A percentile compares a stretch with the other conserved stretches of the same genome.
Conservation (phyloP, 1,140 invertebrate genomes). For the Drosophila paulistorum region DNA sequence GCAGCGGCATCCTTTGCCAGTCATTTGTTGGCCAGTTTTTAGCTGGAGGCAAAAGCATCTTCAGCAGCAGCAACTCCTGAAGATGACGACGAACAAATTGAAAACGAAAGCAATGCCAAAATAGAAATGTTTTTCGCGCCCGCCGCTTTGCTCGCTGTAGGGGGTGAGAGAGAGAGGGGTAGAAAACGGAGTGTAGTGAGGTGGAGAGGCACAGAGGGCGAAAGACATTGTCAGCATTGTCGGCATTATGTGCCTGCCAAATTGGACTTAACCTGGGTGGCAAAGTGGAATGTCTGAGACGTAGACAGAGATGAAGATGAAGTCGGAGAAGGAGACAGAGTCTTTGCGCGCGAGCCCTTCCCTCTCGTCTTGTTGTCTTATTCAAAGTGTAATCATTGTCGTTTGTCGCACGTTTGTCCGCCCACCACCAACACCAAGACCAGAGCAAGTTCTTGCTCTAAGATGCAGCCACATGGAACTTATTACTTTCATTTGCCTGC, state of each 20-base stretch:
- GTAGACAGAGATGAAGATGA: background rate
- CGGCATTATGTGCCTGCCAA: slow-evolving; percentile 70
- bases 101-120: slow-evolving; percentile 79
- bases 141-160: slow-evolving; percentile 21
- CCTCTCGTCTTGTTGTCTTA: slow-evolving; percentile 57
- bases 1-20: slow-evolving; percentile 4
- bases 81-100: slow-evolving; percentile 62
- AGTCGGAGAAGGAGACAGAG: background rate
- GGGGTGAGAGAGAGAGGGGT: background rate
- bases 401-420: slow-evolving; percentile 74
- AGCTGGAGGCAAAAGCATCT: slow-evolving; percentile 26
- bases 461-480: slow-evolving; percentile 76
- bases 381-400: slow-evolving; percentile 74
- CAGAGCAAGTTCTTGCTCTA: background rate
- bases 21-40: slow-evolving; percentile 49
- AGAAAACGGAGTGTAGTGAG: background rate
- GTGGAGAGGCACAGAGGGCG: slow-evolving; percentile 7
- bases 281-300: slow-evolving; percentile 18
- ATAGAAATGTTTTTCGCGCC: slow-evolving; percentile 73
- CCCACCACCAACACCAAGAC: background rate
- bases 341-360: background rate
- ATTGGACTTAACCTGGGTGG: slow-evolving; percentile 73
- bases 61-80: slow-evolving; percentile 15
- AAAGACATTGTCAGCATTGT: slow-evolving; percentile 80
- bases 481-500: slow-evolving; percentile 76